A percentile compares a stretch with the other conserved stretches of the same genome.
phyloP scores from a whole-genome alignment of 2,113 vertebrate genomes.

The Cricetomys ansorgei region DNA sequence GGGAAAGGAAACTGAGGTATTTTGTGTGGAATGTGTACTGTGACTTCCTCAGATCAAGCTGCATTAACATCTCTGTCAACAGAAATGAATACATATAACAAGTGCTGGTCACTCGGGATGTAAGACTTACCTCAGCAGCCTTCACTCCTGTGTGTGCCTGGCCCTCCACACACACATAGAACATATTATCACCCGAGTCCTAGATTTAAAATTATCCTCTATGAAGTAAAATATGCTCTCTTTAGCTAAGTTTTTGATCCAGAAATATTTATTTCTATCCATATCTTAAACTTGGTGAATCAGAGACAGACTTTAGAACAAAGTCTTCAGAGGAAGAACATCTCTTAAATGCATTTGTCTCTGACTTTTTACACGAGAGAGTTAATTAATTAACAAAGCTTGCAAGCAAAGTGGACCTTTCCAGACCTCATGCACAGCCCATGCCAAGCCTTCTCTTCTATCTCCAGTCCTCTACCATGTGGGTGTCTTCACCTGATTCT shows the following conservation, averaged over 20 bases:
- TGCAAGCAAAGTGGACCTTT: accelerated
- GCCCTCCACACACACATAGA: too few relatives aligned
- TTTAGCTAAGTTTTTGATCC: background rate
- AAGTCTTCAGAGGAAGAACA: background rate
- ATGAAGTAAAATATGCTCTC: background rate
- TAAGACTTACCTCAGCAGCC: background rate
- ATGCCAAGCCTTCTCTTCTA: accelerated
- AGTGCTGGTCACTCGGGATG: background rate
- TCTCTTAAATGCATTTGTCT: accelerated
- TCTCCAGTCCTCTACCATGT: accelerated
- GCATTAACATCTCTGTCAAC: accelerated
- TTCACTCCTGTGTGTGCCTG: accelerated
- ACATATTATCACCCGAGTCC: accelerated
- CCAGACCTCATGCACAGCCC: too few relatives aligned
- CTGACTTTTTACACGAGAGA: background rate
- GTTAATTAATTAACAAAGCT: background rate
- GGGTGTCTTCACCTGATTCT: background rate
- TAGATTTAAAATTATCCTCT: too few relatives aligned
- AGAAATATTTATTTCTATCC: accelerated
- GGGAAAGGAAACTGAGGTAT: too few relatives aligned
- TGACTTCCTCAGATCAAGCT: accelerated
- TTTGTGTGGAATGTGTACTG: accelerated
- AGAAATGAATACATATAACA: accelerated
- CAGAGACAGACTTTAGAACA: too few relatives aligned
- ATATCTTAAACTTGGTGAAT: accelerated